These are phyloP conservation scores for Bolinopsis microptera DNA, from an alignment of 37 sponge, comb jelly and placozoan genomes.

Conservation along the genomic window DNA sequence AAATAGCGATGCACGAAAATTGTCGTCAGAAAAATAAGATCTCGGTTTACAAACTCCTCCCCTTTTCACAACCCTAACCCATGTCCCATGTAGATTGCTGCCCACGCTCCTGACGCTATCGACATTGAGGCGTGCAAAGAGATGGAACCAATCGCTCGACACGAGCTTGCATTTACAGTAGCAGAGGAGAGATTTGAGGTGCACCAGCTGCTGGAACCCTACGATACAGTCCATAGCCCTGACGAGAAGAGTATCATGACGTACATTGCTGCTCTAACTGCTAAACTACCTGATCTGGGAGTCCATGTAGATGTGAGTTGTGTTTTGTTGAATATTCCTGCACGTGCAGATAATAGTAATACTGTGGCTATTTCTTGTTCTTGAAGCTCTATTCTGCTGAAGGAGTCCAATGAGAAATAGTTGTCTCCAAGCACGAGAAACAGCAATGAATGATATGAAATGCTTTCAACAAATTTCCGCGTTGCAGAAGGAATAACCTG, in stretches of 20 bases:
- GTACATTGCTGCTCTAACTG: slow-evolving; percentile 62
- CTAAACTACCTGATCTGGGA: slow-evolving; percentile 61
- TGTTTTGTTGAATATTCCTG: too few relatives aligned
- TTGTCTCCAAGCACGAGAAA: too few relatives aligned
- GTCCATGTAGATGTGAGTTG: slow-evolving; percentile 49
- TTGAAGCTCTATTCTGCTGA: too few relatives aligned
- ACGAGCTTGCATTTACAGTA: slow-evolving; percentile 28
- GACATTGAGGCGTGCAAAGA: slow-evolving; percentile 28
- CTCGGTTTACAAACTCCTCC: background rate
- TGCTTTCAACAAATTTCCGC: too few relatives aligned
- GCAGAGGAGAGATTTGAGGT: slow-evolving; percentile 60
- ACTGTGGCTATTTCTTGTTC: too few relatives aligned
- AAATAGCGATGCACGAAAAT: too few relatives aligned
- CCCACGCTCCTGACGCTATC: slow-evolving; percentile 47
- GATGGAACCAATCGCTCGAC: slow-evolving; percentile 59
- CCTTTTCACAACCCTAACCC: background rate
- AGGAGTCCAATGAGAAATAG: too few relatives aligned
- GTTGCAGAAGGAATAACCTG: too few relatives aligned
- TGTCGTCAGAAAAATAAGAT: too few relatives aligned
- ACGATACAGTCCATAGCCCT: slow-evolving; percentile 36
- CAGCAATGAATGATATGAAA: too few relatives aligned
- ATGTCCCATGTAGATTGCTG: slow-evolving; percentile 46
- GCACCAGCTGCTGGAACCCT: slow-evolving; percentile 60
- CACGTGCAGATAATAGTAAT: too few relatives aligned
- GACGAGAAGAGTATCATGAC: slow-evolving; percentile 67